phyloP scores from a whole-genome alignment of 1,140 invertebrate species.

The Hormaphis cornu region DNA sequence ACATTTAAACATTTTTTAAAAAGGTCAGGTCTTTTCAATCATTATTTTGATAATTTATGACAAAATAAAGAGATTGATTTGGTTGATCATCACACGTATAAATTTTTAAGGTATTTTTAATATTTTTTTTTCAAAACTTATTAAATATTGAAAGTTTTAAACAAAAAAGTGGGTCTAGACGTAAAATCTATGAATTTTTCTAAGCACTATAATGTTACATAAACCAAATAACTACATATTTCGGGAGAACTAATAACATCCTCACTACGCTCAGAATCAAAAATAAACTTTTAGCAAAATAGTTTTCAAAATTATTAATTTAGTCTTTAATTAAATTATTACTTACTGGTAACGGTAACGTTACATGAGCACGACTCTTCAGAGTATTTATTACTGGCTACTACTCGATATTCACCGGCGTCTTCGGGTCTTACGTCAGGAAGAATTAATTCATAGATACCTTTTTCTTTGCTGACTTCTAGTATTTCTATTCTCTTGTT shows the following conservation, averaged over 20 bases:
- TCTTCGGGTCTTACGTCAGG: constrained; percentile 67
- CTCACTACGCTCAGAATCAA: too few relatives aligned
- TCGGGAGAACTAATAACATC: background rate
- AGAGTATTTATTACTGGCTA: constrained; percentile 75
- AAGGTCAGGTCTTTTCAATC: too few relatives aligned
- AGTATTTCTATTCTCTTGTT: constrained; percentile 64
- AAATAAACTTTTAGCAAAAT: background rate
- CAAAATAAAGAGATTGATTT: too few relatives aligned
- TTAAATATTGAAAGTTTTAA: too few relatives aligned
- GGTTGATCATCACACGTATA: too few relatives aligned
- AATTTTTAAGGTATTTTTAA: too few relatives aligned
- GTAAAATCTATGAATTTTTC: too few relatives aligned
- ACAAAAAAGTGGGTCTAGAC: too few relatives aligned
- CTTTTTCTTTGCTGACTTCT: constrained; percentile 60
- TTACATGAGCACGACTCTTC: constrained; percentile 63
- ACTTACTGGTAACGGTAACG: constrained; percentile 66
- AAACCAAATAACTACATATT: background rate
- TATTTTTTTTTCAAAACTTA: too few relatives aligned
- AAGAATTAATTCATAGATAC: constrained; percentile 85
- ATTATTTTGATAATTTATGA: too few relatives aligned
- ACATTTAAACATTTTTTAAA: too few relatives aligned
- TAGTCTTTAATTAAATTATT: constrained; percentile 1
- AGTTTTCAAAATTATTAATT: background rate
- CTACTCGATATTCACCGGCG: constrained; percentile 79
- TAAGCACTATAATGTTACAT: background rate